Evolutionary conservation across 2,888 invertebrate species (phyloP), one percentile per base, ranked within the genome.

Genomic region (Crematogaster levior): DNA sequence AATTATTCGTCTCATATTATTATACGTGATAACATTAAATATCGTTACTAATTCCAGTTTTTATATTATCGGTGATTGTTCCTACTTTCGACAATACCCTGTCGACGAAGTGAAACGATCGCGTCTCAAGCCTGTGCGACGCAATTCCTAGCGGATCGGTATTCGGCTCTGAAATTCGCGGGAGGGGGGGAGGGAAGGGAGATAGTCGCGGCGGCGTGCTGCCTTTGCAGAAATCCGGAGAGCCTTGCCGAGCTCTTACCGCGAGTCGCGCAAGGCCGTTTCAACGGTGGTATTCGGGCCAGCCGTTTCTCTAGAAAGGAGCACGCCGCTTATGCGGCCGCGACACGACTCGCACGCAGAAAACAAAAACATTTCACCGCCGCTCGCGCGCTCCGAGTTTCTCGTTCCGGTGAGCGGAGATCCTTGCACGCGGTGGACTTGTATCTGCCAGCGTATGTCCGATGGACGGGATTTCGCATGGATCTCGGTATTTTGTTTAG

Each of bases 251-350:
- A 68, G 85, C 84, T 77, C 82, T 87, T 86, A 82, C 87, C 85
- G 84, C 86, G 89, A 90, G 90, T 84, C 85, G 89, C 89, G 89
- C 90, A 92, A 92, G 91, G 92, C 91, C 91, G 90, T 90, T 89
- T 87, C 80, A 89, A 85, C 89, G 88, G 40, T 90, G 91, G 91
- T 93, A 93, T 93, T 93, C 91, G 92, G 92, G 91, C 91, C 93
- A 92, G 86, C 87, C 90, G 90, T 92, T 91, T 92, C 91, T 88
- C 89, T 91, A 92, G 91, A 91, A 91, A 91, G 91, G 91, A 91
- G 90, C 88, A 88, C 88, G 91, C 81, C 85, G 86, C 83, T 84
- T 82, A 84, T 82, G 81, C 81, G 72, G 61, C 43, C 77, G 75
- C 84, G 86, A 75, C 84, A 68, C 66, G 46, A 21, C 70, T 73